phyloP scores from a whole-genome alignment of 2,113 vertebrate species.

The Cottus gobio region DNA sequence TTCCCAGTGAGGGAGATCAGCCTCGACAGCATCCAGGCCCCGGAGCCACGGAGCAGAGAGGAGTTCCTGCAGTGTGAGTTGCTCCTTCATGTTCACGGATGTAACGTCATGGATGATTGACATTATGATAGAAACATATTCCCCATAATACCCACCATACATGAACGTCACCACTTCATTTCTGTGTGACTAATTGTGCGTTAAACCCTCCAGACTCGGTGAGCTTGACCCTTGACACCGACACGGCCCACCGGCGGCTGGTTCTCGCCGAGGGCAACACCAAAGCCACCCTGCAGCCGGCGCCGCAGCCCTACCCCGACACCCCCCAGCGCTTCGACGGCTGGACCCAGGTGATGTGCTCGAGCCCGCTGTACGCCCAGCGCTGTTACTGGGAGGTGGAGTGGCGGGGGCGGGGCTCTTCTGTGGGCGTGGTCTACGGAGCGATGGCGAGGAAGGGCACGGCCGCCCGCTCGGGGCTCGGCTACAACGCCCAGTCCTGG shows the following conservation, averaged over 20 bases:
- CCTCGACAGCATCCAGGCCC: conserved; percentile 81
- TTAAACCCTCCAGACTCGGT: conserved; percentile 46
- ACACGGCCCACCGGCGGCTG: conserved; percentile 80
- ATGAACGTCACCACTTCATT: background rate
- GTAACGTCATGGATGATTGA: too few species aligned
- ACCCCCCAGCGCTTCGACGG: conserved; percentile 78
- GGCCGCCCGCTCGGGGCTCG: conserved; percentile 84
- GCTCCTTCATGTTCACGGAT: background rate
- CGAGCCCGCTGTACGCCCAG: conserved; percentile 76
- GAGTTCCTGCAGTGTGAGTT: conserved; percentile 84
- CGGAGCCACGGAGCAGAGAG: conserved; percentile 80
- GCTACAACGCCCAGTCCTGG: conserved; percentile 87
- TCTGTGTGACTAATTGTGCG: background rate
- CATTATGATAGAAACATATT: background rate
- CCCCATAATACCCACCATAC: background rate
- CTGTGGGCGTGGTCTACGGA: conserved; percentile 81
- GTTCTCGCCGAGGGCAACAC: conserved; percentile 76
- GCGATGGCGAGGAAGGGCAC: conserved; percentile 81
- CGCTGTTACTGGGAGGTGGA: conserved; percentile 87
- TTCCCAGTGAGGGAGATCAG: conserved; percentile 81
- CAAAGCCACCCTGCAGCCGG: conserved; percentile 76
- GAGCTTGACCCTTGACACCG: conserved; percentile 76
- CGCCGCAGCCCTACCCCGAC: conserved; percentile 55
- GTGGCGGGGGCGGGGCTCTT: conserved; percentile 82
- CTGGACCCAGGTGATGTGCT: conserved; percentile 85